Base-by-base conservation (phyloP, 1,140 invertebrate genomes). In the Euwallacea similis region DNA sequence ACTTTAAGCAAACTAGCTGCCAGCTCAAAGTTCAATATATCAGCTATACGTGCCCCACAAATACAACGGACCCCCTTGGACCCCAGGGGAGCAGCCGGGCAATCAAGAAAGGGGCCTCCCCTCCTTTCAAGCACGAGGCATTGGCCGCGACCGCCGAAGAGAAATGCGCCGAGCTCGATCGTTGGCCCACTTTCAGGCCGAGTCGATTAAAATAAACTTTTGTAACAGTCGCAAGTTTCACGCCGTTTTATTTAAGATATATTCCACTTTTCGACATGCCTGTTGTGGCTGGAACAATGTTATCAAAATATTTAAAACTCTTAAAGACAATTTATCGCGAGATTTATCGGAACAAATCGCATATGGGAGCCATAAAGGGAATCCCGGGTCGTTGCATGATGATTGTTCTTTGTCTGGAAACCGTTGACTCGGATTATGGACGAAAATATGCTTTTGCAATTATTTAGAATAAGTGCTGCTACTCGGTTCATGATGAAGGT, bases 191-290 rank as follows among this genome's bases (percentile, higher is more conserved):
- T 66, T 66, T 66, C 65, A 46, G 54, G 15, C 65, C 65, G 15
- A 58, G 65, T 58, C 65, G 65, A 66, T 66, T 66, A 66, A 66
- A 66, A 66, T 66, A 66, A 66, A 66, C 65, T 66, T 56, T 66
- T 66, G 65, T 66, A 66, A 66, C 65, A n/a, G 55, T 66, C 53
- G 21, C 7, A 44, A 16, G 11, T 56, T 56, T 16, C 11, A 53
- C 46, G 21, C 46, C 13, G 11, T 65, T 65, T 65, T 54, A 53
- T 43, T 65, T 65, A 42, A 54, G 53, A 65, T 65, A 54, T 42
- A 65, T 65, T 41, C 21, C 47, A 54, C 15, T 54, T 65, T 65
- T 65, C 63, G 44, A 21, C 63, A 42, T 54, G 46, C 54, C 47
- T 54, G 61, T 15, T 47, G 42, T 44, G 42, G 9, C 42, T 63